A percentile compares a stretch with the other conserved stretches of the same genome.
phyloP scores from a whole-genome alignment of 2,797 vertebrate species.

The Triplophysa yarkandensis region DNA sequence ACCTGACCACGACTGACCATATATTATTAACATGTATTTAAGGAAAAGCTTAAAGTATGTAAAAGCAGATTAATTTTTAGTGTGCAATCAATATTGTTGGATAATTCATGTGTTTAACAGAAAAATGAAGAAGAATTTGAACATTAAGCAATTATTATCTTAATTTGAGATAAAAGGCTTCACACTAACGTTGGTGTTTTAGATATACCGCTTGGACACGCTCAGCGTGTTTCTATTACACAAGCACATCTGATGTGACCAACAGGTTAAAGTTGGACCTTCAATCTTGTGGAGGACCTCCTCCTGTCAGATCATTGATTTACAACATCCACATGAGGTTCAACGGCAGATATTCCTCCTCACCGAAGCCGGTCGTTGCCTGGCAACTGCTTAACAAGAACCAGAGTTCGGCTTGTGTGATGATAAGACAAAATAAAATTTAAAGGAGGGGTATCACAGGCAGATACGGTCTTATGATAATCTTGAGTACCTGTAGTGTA shows the following conservation, averaged over 20 bases:
- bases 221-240: background rate
- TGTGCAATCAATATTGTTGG: too few relatives aligned
- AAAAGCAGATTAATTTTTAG: too few relatives aligned
- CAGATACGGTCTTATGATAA: too few relatives aligned
- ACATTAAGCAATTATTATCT: too few relatives aligned
- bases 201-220: too few relatives aligned
- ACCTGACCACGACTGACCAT: too few relatives aligned
- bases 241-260: background rate
- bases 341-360: constrained; percentile 1
- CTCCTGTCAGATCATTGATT: background rate
- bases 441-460: too few relatives aligned
- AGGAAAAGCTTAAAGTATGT: too few relatives aligned
- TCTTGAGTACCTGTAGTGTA: too few relatives aligned
- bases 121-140: background rate
- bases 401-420: constrained; percentile 19
- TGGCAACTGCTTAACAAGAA: constrained; percentile 52
- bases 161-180: background rate
- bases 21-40: too few relatives aligned
- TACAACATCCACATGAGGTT: constrained; percentile 37
- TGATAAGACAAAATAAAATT: constrained; percentile 15
- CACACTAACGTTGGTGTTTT: background rate
- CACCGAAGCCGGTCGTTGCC: constrained; percentile 36
- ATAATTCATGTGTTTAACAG: too few relatives aligned
- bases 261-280: constrained; percentile 6
- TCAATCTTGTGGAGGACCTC: background rate